A percentile compares a stretch with the other conserved stretches of the same genome.
Evolutionary conservation across 2,113 vertebrate genomes (phyloP).

Genomic region (Passer montanus): DNA sequence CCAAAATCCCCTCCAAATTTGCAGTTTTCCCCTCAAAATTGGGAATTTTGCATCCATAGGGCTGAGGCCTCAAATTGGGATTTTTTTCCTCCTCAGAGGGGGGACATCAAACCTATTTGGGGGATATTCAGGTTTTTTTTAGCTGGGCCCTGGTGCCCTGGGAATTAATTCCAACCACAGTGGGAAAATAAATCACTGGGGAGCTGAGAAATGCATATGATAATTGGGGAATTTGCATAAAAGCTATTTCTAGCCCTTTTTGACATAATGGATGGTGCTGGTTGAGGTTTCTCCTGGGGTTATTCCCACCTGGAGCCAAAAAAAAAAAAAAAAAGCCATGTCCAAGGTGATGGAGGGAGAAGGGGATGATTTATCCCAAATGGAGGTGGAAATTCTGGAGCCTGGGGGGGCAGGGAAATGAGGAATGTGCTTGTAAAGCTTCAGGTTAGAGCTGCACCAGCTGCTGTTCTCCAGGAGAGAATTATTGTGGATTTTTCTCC

Average conservation of each 20-base stretch:
- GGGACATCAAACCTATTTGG: neutral
- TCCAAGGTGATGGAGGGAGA: neutral
- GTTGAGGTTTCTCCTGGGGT: neutral
- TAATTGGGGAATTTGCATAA: slow-evolving; percentile 47
- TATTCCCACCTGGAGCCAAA: neutral
- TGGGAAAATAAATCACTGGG: neutral
- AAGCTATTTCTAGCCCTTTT: neutral
- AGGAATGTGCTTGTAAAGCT: neutral
- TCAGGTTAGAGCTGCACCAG: neutral
- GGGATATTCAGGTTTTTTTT: neutral
- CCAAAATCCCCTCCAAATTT: neutral
- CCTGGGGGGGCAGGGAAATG: neutral
- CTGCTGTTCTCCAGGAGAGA: neutral
- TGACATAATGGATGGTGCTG: neutral
- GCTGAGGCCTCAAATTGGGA: neutral
- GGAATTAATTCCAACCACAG: neutral
- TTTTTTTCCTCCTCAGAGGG: neutral
- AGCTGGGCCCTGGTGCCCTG: neutral
- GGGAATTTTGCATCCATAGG: neutral
- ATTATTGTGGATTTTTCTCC: neutral
- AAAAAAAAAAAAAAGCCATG: neutral
- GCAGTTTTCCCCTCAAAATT: neutral
- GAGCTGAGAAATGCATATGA: neutral
- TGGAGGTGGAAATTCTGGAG: neutral
- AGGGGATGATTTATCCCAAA: neutral